A percentile compares a stretch with the other conserved stretches of the same genome.
Conservation (phyloP, 2,888 invertebrate species). For the Lordiphosa fenestrarum region DNA sequence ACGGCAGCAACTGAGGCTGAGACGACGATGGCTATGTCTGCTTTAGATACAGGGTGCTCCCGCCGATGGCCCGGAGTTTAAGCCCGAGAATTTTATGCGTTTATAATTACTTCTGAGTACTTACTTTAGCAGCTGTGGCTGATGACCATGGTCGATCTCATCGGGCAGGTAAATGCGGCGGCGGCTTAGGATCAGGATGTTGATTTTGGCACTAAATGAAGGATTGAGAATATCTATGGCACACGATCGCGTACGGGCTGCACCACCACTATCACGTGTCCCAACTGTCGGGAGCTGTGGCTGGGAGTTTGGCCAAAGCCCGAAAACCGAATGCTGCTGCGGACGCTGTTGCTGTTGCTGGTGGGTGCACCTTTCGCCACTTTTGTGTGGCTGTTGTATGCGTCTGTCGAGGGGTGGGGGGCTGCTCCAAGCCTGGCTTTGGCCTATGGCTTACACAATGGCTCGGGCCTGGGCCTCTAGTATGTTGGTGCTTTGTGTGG, state of each 20-base stretch:
- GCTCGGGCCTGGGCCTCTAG: slow-evolving; percentile 39
- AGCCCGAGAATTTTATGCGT: slow-evolving; percentile 61
- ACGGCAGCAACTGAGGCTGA: slow-evolving; percentile 15
- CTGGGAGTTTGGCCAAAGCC: slow-evolving; percentile 9
- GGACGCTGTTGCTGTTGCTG: slow-evolving; percentile 45
- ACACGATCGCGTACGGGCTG: slow-evolving; percentile 33
- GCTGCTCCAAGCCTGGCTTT: slow-evolving; percentile 17
- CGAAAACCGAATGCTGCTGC: slow-evolving; percentile 12
- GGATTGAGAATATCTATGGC: slow-evolving; percentile 29
- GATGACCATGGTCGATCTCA: neutral
- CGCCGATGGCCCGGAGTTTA: neutral
- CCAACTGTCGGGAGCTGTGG: slow-evolving; percentile 2
- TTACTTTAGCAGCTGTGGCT: slow-evolving; percentile 38
- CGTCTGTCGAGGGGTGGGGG: slow-evolving; percentile 19
- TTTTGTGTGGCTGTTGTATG: slow-evolving; percentile 44
- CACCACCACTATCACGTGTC: slow-evolving; percentile 8
- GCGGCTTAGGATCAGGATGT: slow-evolving; percentile 29
- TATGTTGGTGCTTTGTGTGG: slow-evolving; percentile 33
- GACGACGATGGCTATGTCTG: slow-evolving; percentile 37
- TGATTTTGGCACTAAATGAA: slow-evolving; percentile 38
- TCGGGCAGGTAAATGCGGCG: slow-evolving; percentile 18
- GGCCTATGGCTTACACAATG: slow-evolving; percentile 38
- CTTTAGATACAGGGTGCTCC: slow-evolving; percentile 67
- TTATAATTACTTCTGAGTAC: slow-evolving; percentile 64
- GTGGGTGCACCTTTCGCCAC: slow-evolving; percentile 74